Base-by-base conservation (phyloP, 2,888 invertebrate species). In the Xylota segnis region DNA sequence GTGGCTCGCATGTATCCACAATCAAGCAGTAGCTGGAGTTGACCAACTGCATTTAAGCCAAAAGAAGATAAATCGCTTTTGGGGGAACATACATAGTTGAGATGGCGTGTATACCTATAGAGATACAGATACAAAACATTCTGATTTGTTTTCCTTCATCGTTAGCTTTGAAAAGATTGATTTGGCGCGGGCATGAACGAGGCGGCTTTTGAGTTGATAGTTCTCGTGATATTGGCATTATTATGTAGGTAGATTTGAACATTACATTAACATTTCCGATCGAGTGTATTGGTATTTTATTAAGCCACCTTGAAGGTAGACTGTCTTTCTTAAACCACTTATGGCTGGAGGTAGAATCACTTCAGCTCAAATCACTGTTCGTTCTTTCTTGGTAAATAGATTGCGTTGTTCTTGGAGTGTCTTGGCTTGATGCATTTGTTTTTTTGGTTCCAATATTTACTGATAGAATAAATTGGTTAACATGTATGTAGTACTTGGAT, bases 151-250 rank as follows among this genome's bases (percentile, higher is more conserved):
- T 68, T 68, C 54, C 66, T 77, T 77, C 65, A 71, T 59, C 40
- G 43, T 71, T 27, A 18, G 37, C 40, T 40, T 52, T 47, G 56
- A 32, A 9, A 70, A 72, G 58, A 79, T 79, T 74, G 16, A 74
- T 79, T 23, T 56, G 23, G 14, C 23, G 14, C 14, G 12, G 9
- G 45, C 9, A 40, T 10, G 16, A 58, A n/a, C 18, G 29, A 61
- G 37, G 34, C n/a, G 32, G 34, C 54, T 23, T n/a, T 74, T 27
- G 7, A 65, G n/a, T 56, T 34, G 27, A 68, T 45, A 63, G 37
- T 81, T 81, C 75, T 75, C 81, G 59, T 77, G 71, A 83, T 83
- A 71, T 82, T 76, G 70, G 63, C 70, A 76, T 76, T 65, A 65
- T 52, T 63, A 74, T 66, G 61, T 68, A 65, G 78, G 65, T 72